Evolutionary conservation across 2,888 invertebrate species (phyloP), one percentile per base, ranked within the genome.

Genomic region (Nomada ruficornis): DNA sequence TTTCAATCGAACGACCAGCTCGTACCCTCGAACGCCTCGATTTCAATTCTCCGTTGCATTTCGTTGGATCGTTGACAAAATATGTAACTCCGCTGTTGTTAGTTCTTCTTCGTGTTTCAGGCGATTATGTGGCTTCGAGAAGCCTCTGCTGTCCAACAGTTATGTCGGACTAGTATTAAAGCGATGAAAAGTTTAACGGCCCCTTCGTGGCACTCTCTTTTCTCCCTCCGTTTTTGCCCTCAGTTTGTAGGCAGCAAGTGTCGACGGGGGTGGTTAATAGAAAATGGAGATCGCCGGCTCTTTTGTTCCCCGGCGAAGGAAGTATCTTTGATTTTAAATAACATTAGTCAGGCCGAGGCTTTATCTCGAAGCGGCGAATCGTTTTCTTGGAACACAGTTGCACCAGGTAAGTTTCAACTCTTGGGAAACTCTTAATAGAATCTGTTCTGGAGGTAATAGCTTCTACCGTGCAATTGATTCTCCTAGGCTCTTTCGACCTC

Each of bases 51-150:
- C 75, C 82, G 50, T 26, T 57, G 18, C 11, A 20, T 54, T 47
- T 65, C 18, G 67, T 10, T 10, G 59, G 57, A 81, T 85, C 82
- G 26, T 11, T 26, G 54, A 42, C 20, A 26, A 15, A 20, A 20
- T 20, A 54, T 20, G 18, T 42, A 50, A 71, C 75, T 50, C 59
- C 47, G 11, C 20, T n/a, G 52, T 74, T n/a, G 26, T 23, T 20
- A 71, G 50, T 52, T 72, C 50, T 15, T 18, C n/a, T 29, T 60
- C 29, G 71, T 71, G 67, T 73, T 82, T 71, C 26, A 7, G 42
- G 47, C 15, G 54, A 67, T n/a, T 50, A 54, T 36, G 57, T 20
- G 73, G 70, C 67, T 82, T 83, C 83, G 70, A 5, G 72, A 77
- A 81, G 62, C 67, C 68, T 15, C 15, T 62, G 23, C 10, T 5